Base-by-base conservation (phyloP, 2,888 invertebrate genomes). In the Aphrophora alni region DNA sequence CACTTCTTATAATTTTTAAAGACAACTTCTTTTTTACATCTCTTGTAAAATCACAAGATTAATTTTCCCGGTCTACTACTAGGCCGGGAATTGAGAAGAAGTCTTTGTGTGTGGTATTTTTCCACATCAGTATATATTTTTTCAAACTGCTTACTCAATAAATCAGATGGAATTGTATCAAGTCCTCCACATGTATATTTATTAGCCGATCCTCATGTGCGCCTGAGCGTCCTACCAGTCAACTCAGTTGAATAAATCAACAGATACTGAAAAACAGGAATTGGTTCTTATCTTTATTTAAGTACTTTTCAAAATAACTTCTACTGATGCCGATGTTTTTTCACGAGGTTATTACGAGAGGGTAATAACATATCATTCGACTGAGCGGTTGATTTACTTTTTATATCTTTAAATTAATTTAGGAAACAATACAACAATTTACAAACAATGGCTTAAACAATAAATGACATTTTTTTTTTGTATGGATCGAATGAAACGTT, bases 361-460 rank as follows among this genome's bases (percentile, higher is more conserved):
- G 10, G 44, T 17, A 44, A 44, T 44, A 44, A 44, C 44, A 14
- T 44, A 44, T 44, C 44, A 44, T 44, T 44, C 44, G 17, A 44
- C 44, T 44, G 7, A 12, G 44, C 12, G 2, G 3, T 59, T 21
- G 59, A 21, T 59, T 59, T 59, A 21, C 59, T 59, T 59, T 59
- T 59, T 59, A n/a, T 21, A 8, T 21, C 59, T 59, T 59, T 59
- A 59, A 59, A 59, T 59, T 59, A 59, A 59, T 77, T 77, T 77
- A 77, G 27, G 72, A 73, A 78, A 78, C 78, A 73, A 78, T 73
- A 33, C 38, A 38, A 38, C 12, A 38, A 78, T 78, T 78, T 73
- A 78, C 78, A 78, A 78, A 78, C 78, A 78, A 78, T 78, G 78
- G 73, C 27, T n/a, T 44, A 8, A 44, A 4, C 44, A 17, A 44